Evolutionary conservation across 2,113 vertebrate species (phyloP), one percentile per base, ranked within the genome.

Genomic region (Chaetura pelagica): DNA sequence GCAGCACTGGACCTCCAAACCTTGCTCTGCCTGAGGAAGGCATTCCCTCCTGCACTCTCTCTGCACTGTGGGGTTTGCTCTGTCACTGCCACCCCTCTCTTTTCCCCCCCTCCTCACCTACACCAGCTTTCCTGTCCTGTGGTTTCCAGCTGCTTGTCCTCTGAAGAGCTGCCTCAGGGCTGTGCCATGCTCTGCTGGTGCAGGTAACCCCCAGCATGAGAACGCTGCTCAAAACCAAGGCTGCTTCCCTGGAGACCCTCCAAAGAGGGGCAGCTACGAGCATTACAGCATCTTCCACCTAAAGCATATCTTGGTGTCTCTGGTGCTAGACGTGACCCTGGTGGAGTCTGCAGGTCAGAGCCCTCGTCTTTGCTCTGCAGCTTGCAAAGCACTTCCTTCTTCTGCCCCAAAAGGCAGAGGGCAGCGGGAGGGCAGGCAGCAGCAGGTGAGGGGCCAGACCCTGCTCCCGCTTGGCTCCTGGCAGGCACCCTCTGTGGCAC

Each of bases 11-110:
- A 42, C 20, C 16, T 71, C 46, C 4, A 2, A 15, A 32, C 2
- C 2, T 52, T 29, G 32, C 42, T 80, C 15, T 32, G 0, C 20
- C 12, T 29, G 3, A 4, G 62, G 51, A 59, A 12, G 0, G 3
- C 24, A 15, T 40, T 19, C 11, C 38, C 12, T 10, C 8, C 15
- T 1, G 0, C 1, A 0, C 73, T 26, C 52, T 12, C 48, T 72
- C 66, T 4, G 40, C 16, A 5, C 42, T 21, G 10, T 2, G 35
- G 22, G 16, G 8, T 73, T 74, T 67, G 64, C 52, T 49, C 32
- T 57, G 49, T 13, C 46, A 2, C 17, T 14, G 4, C 18, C 42
- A 32, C 26, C 35, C 26, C 35, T 8, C 27, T 35, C 15, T 67
- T 29, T 52, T 17, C 27, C 15, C 3, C 1, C 9, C 1, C 19